A percentile compares a stretch with the other conserved stretches of the same genome.
Evolutionary conservation across 2,888 invertebrate genomes (phyloP).

Genomic region (Xestia rhomboidea): DNA sequence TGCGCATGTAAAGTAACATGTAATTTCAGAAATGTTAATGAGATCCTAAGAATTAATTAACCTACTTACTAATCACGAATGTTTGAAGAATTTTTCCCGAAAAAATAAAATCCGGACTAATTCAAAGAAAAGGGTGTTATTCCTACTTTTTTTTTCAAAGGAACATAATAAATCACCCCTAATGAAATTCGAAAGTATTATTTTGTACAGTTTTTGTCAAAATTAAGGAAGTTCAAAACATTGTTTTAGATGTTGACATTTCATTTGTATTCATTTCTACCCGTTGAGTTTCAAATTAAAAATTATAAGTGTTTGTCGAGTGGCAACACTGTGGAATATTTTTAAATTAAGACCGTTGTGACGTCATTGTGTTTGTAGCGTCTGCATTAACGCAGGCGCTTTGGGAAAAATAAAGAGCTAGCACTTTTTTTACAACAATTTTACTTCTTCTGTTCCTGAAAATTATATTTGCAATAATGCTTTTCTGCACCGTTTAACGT

Average conservation of each 20-base stretch:
- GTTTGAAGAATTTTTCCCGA: slow-evolving; percentile 25
- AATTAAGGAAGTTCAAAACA: slow-evolving; percentile 52
- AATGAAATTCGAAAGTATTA: slow-evolving; percentile 59
- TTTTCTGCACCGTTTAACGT: neutral
- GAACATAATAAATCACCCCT: slow-evolving; percentile 51
- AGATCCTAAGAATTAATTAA: slow-evolving; percentile 44
- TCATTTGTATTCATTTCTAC: slow-evolving; percentile 51
- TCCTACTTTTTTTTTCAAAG: slow-evolving; percentile 33
- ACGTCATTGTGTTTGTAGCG: slow-evolving; percentile 31
- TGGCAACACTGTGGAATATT: slow-evolving; percentile 43
- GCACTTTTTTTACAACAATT: neutral
- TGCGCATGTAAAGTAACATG: slow-evolving; percentile 8
- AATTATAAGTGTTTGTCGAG: slow-evolving; percentile 45
- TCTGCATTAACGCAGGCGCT: neutral
- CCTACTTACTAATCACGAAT: slow-evolving; percentile 48
- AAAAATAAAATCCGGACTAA: slow-evolving; percentile 28
- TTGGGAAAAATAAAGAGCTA: neutral
- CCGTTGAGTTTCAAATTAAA: slow-evolving; percentile 32
- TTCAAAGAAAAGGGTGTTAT: slow-evolving; percentile 41
- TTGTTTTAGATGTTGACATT: slow-evolving; percentile 37
- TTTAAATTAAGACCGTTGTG: slow-evolving; percentile 48
- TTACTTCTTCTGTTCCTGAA: neutral
- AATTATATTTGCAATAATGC: neutral
- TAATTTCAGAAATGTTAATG: slow-evolving; percentile 54
- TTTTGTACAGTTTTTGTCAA: slow-evolving; percentile 43